phyloP scores from a whole-genome alignment of 2,888 invertebrate species.

The Agonopterix arenella region DNA sequence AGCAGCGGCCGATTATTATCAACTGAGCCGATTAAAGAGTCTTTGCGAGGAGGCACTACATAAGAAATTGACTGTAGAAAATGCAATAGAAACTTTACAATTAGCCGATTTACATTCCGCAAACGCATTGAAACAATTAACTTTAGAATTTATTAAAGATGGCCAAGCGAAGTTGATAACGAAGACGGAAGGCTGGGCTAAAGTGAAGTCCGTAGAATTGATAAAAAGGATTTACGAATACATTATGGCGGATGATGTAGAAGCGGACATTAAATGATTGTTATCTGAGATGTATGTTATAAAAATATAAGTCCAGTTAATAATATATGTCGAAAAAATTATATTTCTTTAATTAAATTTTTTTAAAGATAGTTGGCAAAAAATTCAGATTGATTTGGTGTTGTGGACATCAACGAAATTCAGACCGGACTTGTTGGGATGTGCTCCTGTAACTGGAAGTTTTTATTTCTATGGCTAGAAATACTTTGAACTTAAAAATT shows the following conservation, averaged over 20 bases:
- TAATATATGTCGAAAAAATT: no score
- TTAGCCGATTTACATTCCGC: conserved; percentile 64
- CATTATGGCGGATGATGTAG: conserved; percentile 56
- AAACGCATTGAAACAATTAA: conserved; percentile 44
- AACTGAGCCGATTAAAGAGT: conserved; percentile 54
- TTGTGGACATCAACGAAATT: no score
- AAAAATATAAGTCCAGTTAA: no score
- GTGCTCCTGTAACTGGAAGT: no score
- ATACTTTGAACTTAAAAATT: no score
- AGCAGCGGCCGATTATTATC: conserved; percentile 66
- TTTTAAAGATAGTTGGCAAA: no score
- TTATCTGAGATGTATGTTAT: no score
- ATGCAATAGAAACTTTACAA: conserved; percentile 62
- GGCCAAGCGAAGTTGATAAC: conserved; percentile 62
- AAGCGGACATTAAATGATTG: conserved; percentile 42
- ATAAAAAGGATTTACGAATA: conserved; percentile 65
- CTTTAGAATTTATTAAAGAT: conserved; percentile 64
- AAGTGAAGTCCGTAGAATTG: conserved; percentile 55
- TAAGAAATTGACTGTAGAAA: conserved; percentile 60
- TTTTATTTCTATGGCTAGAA: no score
- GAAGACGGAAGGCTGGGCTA: conserved; percentile 61
- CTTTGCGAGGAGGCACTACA: conserved; percentile 63
- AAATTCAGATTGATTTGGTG: no score
- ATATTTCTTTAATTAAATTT: no score
- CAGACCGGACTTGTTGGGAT: no score